Evolutionary conservation across 2,113 vertebrate genomes (phyloP), one percentile per base, ranked within the genome.

Genomic region (Petrocephalus microphthalmus): DNA sequence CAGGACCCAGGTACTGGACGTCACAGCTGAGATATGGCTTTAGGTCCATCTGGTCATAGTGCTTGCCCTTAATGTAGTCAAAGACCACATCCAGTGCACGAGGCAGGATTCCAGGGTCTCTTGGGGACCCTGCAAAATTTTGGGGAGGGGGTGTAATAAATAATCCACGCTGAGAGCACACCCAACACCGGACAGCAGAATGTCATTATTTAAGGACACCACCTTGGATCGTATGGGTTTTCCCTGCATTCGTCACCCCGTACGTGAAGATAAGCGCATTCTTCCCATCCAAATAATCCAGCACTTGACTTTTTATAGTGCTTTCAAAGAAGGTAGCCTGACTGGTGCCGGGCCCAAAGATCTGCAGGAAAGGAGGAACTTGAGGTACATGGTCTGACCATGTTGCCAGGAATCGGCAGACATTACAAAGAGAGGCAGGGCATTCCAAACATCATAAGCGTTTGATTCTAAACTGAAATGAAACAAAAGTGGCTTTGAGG

Each of bases 221-320:
- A 96, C 97, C 97, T 96, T 97, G 97, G 84, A 98, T 96, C 3
- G 97, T 98, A 91, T 96, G 96, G 0, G 97, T 97, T 93, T 98
- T 98, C 25, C 97, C 97, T 88, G 97, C 96, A 45, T 98, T 98
- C 37, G 97, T 98, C 22, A 98, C 96, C 0, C 97, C 97, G 0
- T 98, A 98, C 52, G 96, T 97, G 93, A 98, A 98, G 20, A 98
- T 95, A 37, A 98, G 89, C 0, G 95, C 93, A 74, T 97, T 97
- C 88, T 94, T 94, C 85, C 97, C 97, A 20, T 93, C 91, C 84
- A 97, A 52, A 87, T 95, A 97, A 0, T 96, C 93, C 45, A 89
- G 92, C 89, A 96, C 91, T 6, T 96, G 92, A 2, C 94, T 94
- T 89, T 92, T 95, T 89, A 97, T 93, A 0, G 97, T 96, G 47